A percentile compares a stretch with the other conserved stretches of the same genome.
Evolutionary conservation across 2,113 vertebrate species (phyloP).

Genomic region (Halichoerus grypus): DNA sequence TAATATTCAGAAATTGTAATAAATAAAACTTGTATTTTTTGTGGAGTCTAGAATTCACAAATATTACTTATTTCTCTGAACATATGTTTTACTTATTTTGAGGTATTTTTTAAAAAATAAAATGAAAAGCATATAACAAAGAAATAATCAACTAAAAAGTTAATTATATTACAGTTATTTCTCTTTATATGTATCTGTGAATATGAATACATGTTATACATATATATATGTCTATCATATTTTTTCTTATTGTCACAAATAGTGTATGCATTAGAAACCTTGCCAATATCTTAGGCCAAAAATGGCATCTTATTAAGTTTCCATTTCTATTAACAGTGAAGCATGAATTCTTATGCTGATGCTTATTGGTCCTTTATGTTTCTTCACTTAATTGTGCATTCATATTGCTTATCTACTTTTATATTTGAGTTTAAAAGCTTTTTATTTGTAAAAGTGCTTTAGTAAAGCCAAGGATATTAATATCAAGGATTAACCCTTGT

Average conservation of each 20-base stretch:
- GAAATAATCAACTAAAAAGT: background rate
- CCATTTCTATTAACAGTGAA: background rate
- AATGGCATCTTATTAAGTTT: background rate
- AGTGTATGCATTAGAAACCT: background rate
- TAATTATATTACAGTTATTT: background rate
- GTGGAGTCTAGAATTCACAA: background rate
- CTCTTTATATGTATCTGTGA: background rate
- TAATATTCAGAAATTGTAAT: background rate
- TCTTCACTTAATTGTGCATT: background rate
- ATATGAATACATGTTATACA: background rate
- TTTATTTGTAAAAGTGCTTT: background rate
- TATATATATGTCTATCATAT: background rate
- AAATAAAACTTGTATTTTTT: background rate
- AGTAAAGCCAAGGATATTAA: background rate
- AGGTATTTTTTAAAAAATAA: background rate
- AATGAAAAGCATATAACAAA: background rate
- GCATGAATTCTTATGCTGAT: background rate
- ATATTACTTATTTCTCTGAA: background rate
- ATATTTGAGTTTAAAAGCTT: background rate
- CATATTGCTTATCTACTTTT: background rate
- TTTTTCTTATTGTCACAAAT: background rate
- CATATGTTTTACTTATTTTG: background rate
- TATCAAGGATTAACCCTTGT: background rate
- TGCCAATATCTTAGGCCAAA: background rate
- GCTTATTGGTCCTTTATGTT: background rate